Conservation (phyloP, 1,140 invertebrate genomes). For the Argopecten irradians region DNA sequence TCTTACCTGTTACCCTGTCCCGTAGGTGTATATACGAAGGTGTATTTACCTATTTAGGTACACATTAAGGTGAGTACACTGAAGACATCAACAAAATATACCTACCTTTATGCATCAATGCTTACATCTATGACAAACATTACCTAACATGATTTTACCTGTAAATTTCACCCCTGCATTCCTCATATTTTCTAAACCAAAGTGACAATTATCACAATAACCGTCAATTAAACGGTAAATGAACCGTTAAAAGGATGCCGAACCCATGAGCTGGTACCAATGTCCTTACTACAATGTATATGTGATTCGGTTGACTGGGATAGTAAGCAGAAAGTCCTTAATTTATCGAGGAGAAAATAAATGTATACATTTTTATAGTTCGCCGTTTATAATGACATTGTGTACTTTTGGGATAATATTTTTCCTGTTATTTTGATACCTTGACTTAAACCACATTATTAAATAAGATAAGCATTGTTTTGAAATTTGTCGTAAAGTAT, state of each 20-base stretch:
- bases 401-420: too few relatives aligned
- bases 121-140: conserved; percentile 1
- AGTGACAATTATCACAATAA: neutral
- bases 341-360: neutral
- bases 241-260: neutral
- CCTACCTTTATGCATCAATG: neutral
- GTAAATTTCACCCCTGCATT: neutral
- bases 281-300: neutral
- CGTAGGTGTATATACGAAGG: conserved; percentile 13
- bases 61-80: neutral
- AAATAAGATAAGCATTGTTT: too few relatives aligned
- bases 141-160: conserved; percentile 10
- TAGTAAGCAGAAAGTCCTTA: neutral
- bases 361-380: neutral
- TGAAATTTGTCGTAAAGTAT: too few relatives aligned
- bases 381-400: too few relatives aligned
- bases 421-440: too few relatives aligned
- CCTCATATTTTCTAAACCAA: neutral
- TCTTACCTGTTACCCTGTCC: neutral
- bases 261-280: neutral
- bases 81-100: neutral
- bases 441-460: too few relatives aligned
- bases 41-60: conserved; percentile 1
- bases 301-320: neutral
- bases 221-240: neutral